These are phyloP conservation scores for Schizotus pectinicornis DNA, from an alignment of 2,888 invertebrate genomes.

Conservation along the genomic window DNA sequence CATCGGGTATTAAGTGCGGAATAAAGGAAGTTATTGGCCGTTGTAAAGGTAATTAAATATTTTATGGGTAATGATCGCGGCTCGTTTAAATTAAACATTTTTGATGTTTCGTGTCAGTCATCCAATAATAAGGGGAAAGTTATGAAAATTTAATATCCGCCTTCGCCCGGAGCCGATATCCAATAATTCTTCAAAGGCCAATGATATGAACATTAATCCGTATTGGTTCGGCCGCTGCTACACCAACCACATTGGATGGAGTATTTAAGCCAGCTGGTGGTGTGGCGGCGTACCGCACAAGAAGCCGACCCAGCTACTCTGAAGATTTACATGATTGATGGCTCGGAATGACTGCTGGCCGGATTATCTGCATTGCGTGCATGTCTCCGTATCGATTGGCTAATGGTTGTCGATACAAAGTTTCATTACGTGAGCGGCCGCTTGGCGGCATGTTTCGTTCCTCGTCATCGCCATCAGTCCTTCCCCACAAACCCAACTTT, in stretches of 20 bases:
- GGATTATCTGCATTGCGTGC: conserved; percentile 55
- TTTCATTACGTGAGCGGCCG: conserved; percentile 41
- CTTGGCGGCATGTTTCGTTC: conserved; percentile 26
- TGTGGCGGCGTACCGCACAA: conserved; percentile 22
- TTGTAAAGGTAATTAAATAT: too few species aligned
- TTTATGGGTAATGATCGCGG: too few species aligned
- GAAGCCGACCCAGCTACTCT: conserved; percentile 34
- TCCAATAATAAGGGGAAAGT: too few species aligned
- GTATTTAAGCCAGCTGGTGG: conserved; percentile 26
- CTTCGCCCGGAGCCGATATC: neutral
- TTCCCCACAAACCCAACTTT: conserved; percentile 18
- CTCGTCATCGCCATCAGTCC: conserved; percentile 21
- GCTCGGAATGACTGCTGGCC: conserved; percentile 50
- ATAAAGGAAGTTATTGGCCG: too few species aligned
- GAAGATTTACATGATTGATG: conserved; percentile 55
- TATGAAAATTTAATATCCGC: too few species aligned
- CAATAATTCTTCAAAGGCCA: conserved; percentile 18
- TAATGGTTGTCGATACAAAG: conserved; percentile 43
- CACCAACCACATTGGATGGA: neutral
- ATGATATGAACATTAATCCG: conserved; percentile 30
- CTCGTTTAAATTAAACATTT: too few species aligned
- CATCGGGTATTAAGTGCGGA: too few species aligned
- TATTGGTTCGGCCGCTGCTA: conserved; percentile 20
- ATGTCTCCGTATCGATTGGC: conserved; percentile 49
- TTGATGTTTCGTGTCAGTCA: too few species aligned